A percentile compares a stretch with the other conserved stretches of the same genome.
These are phyloP conservation scores for Archaeoteleia sp. DNA, from an alignment of 2,888 invertebrate genomes.

Conservation along the genomic window DNA sequence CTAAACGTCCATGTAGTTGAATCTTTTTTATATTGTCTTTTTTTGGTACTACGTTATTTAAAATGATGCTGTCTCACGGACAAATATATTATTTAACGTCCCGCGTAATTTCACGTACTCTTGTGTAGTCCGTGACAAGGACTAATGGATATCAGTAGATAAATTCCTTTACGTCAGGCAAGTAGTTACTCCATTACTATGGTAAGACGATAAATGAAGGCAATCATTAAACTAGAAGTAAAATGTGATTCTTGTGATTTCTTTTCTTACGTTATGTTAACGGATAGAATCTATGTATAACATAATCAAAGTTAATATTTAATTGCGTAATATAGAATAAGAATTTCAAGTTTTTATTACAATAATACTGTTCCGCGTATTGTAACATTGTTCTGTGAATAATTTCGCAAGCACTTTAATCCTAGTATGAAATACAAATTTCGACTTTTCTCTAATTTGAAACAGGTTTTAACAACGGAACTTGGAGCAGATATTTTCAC, in stretches of 20 bases:
- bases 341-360: neutral
- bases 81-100: slow-evolving; percentile 21
- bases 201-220: slow-evolving; percentile 23
- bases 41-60: too few relatives aligned
- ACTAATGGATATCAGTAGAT: slow-evolving; percentile 35
- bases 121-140: slow-evolving; percentile 27
- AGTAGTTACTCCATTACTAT: slow-evolving; percentile 27
- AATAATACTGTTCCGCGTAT: neutral
- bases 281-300: too few relatives aligned
- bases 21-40: too few relatives aligned
- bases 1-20: too few relatives aligned
- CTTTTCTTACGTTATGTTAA: slow-evolving; percentile 7
- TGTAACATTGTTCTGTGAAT: slow-evolving; percentile 1
- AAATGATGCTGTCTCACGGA: slow-evolving; percentile 6
- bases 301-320: too few relatives aligned
- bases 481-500: slow-evolving; percentile 23
- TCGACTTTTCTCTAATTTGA: neutral
- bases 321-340: too few relatives aligned
- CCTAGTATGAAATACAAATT: slow-evolving; percentile 4
- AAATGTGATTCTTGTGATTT: slow-evolving; percentile 23
- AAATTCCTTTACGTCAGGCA: slow-evolving; percentile 34
- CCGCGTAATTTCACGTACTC: slow-evolving; percentile 2
- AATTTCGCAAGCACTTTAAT: slow-evolving; percentile 10
- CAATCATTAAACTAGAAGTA: slow-evolving; percentile 25
- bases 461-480: slow-evolving; percentile 14